Evolutionary conservation across 1,140 invertebrate genomes (phyloP), one percentile per base, ranked within the genome.

Genomic region (Danaus melanippus): DNA sequence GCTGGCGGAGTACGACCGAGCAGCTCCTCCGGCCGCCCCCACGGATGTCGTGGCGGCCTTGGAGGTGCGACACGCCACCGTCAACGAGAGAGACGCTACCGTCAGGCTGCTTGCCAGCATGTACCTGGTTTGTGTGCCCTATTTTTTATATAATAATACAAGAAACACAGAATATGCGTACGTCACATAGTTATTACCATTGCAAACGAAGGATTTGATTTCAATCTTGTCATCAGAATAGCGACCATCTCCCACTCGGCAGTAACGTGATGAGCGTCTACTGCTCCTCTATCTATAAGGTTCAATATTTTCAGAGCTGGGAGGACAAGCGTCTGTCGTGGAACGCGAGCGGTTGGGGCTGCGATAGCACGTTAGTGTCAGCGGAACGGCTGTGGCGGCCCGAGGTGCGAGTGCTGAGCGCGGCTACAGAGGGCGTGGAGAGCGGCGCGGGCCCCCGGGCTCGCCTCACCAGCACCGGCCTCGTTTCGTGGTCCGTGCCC

Each of bases 1-100:
- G 53, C 68, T 89, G 49, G 79, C 86, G 8, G 76, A 79, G 54
- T 89, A 89, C 55, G 79, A 79, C 47, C 74, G 78, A 46, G 74
- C 69, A 46, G 12, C 51, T 45, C 48, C 66, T 49, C 79, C 77
- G 1, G 48, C 49, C 10, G 10, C 48, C 2, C 53, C 58, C 15
- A 44, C 61, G 2, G 17, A 11, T 12, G 69, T 82, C 7, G n/a
- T 9, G 0, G 51, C 69, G 1, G 41, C 56, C 45, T 47, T 86
- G 32, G 60, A 74, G 62, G 60, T 79, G 15, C 69, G 71, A 10
- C 80, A 86, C 65, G 78, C 75, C 43, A 58, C 58, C 15, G 53
- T 86, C 42, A 42, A 66, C 54, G 76, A 82, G 47, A 7, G 12
- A 12, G 12, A 58, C 10, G 61, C 67, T 8, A 61, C 67, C 10